These are phyloP conservation scores for Hipparchia sbordonii DNA, from an alignment of 2,888 invertebrate species.

Conservation along the genomic window DNA sequence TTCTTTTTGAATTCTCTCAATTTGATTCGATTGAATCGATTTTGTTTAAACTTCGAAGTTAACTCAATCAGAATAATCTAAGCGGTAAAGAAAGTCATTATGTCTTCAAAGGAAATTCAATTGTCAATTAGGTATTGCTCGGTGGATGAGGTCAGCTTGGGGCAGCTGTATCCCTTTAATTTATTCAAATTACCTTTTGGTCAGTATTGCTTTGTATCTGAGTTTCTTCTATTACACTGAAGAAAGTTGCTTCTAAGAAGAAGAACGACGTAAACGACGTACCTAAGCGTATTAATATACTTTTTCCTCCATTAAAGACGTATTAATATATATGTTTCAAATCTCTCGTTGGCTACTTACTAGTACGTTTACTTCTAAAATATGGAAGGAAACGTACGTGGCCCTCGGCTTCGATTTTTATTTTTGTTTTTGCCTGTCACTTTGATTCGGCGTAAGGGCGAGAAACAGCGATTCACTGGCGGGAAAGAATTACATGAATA, in stretches of 20 bases:
- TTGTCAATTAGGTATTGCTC: slow-evolving; percentile 24
- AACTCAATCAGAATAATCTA: slow-evolving; percentile 21
- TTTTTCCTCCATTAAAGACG: no score
- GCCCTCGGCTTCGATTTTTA: no score
- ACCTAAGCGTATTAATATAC: no score
- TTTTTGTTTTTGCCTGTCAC: no score
- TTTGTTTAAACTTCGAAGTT: slow-evolving; percentile 10
- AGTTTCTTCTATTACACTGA: slow-evolving; percentile 15
- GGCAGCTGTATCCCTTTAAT: slow-evolving; percentile 39
- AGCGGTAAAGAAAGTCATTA: slow-evolving; percentile 20
- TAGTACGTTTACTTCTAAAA: no score
- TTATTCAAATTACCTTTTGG: slow-evolving; percentile 39
- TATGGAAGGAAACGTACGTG: no score
- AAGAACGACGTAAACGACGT: no score
- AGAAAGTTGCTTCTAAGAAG: no score
- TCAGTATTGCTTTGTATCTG: slow-evolving; percentile 23
- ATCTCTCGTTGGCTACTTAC: no score
- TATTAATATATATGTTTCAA: no score
- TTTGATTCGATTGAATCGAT: neutral
- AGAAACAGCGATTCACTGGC: neutral
- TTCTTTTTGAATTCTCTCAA: neutral
- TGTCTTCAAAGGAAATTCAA: slow-evolving; percentile 27
- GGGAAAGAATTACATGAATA: slow-evolving; percentile 1
- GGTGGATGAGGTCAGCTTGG: slow-evolving; percentile 31
- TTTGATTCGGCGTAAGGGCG: slow-evolving; percentile 11